Evolutionary conservation across 92 coral and sea anemone species (phyloP), one percentile per base, ranked within the genome.

Genomic region (Parazoanthus swiftii): DNA sequence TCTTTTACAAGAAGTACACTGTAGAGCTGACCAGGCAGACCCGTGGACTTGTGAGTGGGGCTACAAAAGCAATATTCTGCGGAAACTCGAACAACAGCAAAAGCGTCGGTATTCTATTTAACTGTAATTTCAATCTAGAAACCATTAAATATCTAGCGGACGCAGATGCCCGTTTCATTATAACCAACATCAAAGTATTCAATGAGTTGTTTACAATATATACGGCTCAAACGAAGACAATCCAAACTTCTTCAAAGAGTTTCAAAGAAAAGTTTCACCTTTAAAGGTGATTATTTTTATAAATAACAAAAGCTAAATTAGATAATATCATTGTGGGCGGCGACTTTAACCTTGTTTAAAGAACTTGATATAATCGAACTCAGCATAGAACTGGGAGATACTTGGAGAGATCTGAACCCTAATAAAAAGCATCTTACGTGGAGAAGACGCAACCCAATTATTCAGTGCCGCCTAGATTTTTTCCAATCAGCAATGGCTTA

Each of bases 381-480:
- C 44, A 54, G 50, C 36, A 59, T 56, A 70, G 82, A 86, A 75
- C 33, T 76, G 46, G 68, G 21, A 56, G 89, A 86, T 63, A 76
- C 59, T 23, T 76, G 89, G 89, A 86, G 89, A 39, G 56, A 74
- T 74, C 54, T 86, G 70, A 74, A 74, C 54, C 89, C 81, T 25
- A 36, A 74, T n/a, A 39, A 44, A 44, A 37, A 85, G 39, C 35
- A 50, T 39, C 73, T 68, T 67, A 85, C 88, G 48, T 85, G 71
- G 88, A 72, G 73, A 74, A 59, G 65, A 72, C 8, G 65, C 6
- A 72, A 51, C 59, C 74, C 33, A n/a, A 38, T 63, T 15, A 56
- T 86, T 86, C 82, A 56, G 71, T 86, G 89, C 44, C 77, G 81
- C 26, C 73, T 86, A 33, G 89, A 86, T 76, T 86, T 86, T 65